phyloP scores from a whole-genome alignment of 2,888 invertebrate genomes.

The Villa cingulata region DNA sequence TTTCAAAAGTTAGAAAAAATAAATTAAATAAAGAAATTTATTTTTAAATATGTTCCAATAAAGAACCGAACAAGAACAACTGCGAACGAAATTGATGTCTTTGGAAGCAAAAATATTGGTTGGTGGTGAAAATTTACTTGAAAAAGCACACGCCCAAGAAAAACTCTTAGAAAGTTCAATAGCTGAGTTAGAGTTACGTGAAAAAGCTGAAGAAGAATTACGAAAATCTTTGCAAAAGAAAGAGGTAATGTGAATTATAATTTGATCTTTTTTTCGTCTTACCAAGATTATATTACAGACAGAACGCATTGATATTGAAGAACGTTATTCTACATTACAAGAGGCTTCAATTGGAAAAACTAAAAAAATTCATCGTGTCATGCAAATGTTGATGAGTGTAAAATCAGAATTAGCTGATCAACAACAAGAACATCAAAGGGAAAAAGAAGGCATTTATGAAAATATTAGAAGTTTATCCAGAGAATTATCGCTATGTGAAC shows the following conservation, averaged over 20 bases:
- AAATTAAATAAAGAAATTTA: not conserved
- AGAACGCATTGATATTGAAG: conserved; percentile 85
- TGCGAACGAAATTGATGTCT: conserved; percentile 73
- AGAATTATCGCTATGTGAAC: conserved; percentile 80
- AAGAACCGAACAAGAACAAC: conserved; percentile 56
- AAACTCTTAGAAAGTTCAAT: conserved; percentile 77
- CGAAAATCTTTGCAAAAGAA: conserved; percentile 74
- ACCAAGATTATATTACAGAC: conserved; percentile 52
- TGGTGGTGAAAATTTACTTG: conserved; percentile 94
- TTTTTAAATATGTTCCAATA: not conserved
- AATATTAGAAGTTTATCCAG: conserved; percentile 79
- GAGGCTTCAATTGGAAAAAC: conserved; percentile 90
- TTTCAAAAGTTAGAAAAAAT: not conserved
- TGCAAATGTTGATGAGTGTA: conserved; percentile 71
- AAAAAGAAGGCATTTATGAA: conserved; percentile 92
- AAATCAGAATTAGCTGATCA: conserved; percentile 75
- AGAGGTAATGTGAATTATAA: conserved; percentile 42
- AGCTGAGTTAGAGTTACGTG: conserved; percentile 62
- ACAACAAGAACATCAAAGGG: conserved; percentile 88
- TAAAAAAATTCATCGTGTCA: conserved; percentile 80
- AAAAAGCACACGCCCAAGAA: conserved; percentile 91
- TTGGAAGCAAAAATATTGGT: conserved; percentile 93
- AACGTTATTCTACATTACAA: conserved; percentile 85
- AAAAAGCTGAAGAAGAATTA: conserved; percentile 65
- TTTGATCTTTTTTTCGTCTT: not conserved